These are phyloP conservation scores for Melierax canorus DNA, from an alignment of 2,113 vertebrate genomes.

Conservation along the genomic window DNA sequence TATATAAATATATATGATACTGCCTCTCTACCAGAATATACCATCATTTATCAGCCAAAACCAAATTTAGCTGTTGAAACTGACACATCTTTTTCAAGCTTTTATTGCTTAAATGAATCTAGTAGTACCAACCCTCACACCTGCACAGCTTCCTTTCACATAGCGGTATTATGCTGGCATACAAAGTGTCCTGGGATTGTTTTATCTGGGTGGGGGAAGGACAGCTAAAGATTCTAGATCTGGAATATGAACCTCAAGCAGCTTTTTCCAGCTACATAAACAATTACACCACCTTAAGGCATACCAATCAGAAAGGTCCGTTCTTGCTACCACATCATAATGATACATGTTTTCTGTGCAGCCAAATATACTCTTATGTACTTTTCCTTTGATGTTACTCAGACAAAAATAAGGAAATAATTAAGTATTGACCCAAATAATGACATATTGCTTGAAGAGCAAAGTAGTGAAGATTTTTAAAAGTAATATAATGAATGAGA, in stretches of 20 bases:
- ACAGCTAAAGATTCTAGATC: not conserved
- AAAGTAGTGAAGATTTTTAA: not conserved
- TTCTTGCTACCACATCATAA: not conserved
- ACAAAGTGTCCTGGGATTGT: not conserved
- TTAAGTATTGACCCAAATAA: not conserved
- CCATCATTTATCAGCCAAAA: not conserved
- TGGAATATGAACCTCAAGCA: not conserved
- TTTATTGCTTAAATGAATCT: not conserved
- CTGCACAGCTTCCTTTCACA: not conserved
- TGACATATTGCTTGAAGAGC: not conserved
- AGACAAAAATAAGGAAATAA: slow-evolving; percentile 1
- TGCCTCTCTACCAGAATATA: not conserved
- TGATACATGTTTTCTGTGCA: not conserved
- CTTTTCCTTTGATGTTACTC: not conserved
- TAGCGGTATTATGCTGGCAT: not conserved
- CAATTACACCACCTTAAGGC: not conserved
- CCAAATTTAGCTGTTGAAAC: not conserved
- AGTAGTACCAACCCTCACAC: not conserved
- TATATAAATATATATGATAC: not conserved
- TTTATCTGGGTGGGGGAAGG: not conserved
- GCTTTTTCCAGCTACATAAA: not conserved
- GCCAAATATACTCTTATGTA: not conserved
- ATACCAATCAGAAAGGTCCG: not conserved
- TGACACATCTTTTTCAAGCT: not conserved
- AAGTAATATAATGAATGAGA: not conserved